Conservation (phyloP, 2,113 vertebrate genomes). For the Lates calcarifer region DNA sequence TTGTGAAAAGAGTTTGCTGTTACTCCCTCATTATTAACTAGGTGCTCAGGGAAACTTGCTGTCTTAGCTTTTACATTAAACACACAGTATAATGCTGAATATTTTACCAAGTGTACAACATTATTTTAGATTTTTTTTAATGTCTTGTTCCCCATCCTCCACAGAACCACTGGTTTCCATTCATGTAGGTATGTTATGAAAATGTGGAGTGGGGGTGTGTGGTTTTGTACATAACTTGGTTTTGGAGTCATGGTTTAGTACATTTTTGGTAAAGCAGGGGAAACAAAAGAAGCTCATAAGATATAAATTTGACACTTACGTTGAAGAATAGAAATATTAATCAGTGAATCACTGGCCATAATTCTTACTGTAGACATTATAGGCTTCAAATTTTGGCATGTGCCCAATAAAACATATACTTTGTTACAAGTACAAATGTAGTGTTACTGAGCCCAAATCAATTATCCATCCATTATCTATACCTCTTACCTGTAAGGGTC, state of each 20-base stretch:
- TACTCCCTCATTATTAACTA: not conserved
- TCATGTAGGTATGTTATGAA: not conserved
- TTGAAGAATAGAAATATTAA: not conserved
- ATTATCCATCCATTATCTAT: no score
- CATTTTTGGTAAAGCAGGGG: not conserved
- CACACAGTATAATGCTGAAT: no score
- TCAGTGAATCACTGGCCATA: not conserved
- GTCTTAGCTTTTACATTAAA: no score
- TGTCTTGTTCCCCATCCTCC: not conserved
- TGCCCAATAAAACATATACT: not conserved
- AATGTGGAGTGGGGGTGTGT: not conserved
- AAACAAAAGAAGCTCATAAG: not conserved
- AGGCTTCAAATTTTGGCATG: not conserved
- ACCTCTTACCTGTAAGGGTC: no score
- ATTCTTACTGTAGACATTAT: not conserved
- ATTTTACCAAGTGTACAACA: no score
- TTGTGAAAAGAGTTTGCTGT: not conserved
- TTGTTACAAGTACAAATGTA: not conserved
- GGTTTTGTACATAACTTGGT: not conserved
- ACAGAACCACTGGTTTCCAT: not conserved
- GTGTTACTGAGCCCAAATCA: no score
- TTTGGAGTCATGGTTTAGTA: not conserved
- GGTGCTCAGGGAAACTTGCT: no score
- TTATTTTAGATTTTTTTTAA: not conserved
- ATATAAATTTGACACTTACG: not conserved